A percentile compares a stretch with the other conserved stretches of the same genome.
Evolutionary conservation across 2,888 invertebrate genomes (phyloP).

Genomic region (Phaonia tiefii): DNA sequence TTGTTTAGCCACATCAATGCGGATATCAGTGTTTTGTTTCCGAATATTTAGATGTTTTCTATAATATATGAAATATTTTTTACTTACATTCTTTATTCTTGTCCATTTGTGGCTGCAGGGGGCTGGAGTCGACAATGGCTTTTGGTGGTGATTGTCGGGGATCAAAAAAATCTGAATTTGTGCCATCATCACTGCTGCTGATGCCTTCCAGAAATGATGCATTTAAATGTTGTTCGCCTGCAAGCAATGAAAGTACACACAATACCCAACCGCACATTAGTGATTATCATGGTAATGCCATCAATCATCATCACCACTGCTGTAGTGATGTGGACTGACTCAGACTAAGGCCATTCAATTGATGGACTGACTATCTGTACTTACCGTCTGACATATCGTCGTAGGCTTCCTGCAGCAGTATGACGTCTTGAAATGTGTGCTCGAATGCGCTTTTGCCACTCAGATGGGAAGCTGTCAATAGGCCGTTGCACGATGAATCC

Average conservation of each 20-base stretch:
- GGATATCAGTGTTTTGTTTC: too few species aligned
- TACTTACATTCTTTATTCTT: slow-evolving; percentile 98
- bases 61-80: not conserved
- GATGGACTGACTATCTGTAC: slow-evolving; percentile 14
- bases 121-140: slow-evolving; percentile 96
- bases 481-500: slow-evolving; percentile 76
- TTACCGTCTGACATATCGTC: slow-evolving; percentile 80
- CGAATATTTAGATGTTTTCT: too few species aligned
- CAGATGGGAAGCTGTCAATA: slow-evolving; percentile 76
- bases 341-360: too few species aligned
- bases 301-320: too few species aligned
- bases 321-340: too few species aligned
- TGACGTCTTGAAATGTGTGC: slow-evolving; percentile 78
- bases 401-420: slow-evolving; percentile 79
- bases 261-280: not conserved
- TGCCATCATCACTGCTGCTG: slow-evolving; percentile 78
- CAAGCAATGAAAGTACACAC: slow-evolving; percentile 16
- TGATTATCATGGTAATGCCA: slow-evolving; percentile 1
- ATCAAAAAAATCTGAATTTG: slow-evolving; percentile 79
- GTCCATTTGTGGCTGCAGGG: slow-evolving; percentile 95
- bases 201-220: slow-evolving; percentile 75
- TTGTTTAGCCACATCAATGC: too few species aligned
- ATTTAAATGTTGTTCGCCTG: slow-evolving; percentile 80
- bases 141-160: slow-evolving; percentile 89
- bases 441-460: slow-evolving; percentile 77